A percentile compares a stretch with the other conserved stretches of the same genome.
Conservation (phyloP, 2,888 invertebrate genomes). For the Tetheella fluctuosa region DNA sequence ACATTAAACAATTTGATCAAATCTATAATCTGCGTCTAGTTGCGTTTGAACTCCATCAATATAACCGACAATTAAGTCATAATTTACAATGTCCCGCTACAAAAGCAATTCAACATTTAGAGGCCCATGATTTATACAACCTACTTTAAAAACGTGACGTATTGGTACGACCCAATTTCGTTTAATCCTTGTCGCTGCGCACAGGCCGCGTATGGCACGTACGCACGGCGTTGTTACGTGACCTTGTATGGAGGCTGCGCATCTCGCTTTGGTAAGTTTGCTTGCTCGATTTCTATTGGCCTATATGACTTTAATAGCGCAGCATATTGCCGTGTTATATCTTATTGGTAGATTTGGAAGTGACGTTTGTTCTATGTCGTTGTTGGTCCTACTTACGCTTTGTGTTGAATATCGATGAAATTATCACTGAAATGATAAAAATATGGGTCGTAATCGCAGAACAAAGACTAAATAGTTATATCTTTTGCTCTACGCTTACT, state of each 20-base stretch:
- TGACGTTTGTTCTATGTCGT: not conserved
- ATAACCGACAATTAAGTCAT: too few relatives aligned
- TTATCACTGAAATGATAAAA: not conserved
- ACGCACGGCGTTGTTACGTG: constrained; percentile 26
- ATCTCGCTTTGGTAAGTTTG: constrained; percentile 17
- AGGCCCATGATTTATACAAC: not conserved
- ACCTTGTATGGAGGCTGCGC: constrained; percentile 42
- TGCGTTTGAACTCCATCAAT: too few relatives aligned
- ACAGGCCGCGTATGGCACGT: constrained; percentile 25
- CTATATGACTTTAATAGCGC: not conserved
- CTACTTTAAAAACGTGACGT: not conserved
- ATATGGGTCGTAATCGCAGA: too few relatives aligned
- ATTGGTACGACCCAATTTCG: constrained; percentile 12
- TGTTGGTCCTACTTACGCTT: not conserved
- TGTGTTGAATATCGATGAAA: not conserved
- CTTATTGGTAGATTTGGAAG: not conserved
- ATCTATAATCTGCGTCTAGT: too few relatives aligned
- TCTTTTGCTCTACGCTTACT: too few relatives aligned
- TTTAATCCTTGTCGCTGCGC: constrained; percentile 14
- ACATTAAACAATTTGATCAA: too few relatives aligned
- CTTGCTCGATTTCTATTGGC: not conserved
- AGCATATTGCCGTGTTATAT: not conserved
- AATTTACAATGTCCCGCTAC: not conserved
- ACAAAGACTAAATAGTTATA: not conserved
- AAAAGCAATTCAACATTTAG: not conserved